A percentile compares a stretch with the other conserved stretches of the same genome.
Evolutionary conservation across 2,888 invertebrate species (phyloP).

Genomic region (Helleia helle): DNA sequence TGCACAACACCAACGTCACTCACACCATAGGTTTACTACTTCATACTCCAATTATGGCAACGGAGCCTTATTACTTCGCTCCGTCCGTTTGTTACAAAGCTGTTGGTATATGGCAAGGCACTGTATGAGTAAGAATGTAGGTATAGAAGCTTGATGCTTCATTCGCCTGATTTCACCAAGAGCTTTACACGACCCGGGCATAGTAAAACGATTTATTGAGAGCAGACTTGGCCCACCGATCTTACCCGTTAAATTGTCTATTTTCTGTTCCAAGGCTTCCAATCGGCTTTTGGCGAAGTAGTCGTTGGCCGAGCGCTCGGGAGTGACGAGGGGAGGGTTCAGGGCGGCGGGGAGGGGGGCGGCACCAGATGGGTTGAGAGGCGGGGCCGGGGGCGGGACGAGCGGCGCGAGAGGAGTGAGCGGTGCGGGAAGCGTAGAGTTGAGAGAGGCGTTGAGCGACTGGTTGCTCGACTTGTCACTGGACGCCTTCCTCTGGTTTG

Average conservation of each 20-base stretch:
- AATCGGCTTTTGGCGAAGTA: slow-evolving; percentile 27
- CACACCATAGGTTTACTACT: too few relatives aligned
- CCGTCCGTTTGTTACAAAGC: too few relatives aligned
- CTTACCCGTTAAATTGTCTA: slow-evolving; percentile 51
- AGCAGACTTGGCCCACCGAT: not conserved
- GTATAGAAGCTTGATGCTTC: too few relatives aligned
- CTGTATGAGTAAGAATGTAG: too few relatives aligned
- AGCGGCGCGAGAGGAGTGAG: slow-evolving; percentile 16
- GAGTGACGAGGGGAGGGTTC: not conserved
- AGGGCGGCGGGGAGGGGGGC: slow-evolving; percentile 13
- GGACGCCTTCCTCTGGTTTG: slow-evolving; percentile 55
- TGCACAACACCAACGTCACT: slow-evolving; percentile 28
- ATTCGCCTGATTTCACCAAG: too few relatives aligned
- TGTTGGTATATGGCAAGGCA: too few relatives aligned
- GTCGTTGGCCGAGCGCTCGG: not conserved
- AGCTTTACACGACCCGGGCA: too few relatives aligned
- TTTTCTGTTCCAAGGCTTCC: slow-evolving; percentile 43
- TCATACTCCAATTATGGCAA: too few relatives aligned
- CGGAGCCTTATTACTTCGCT: too few relatives aligned
- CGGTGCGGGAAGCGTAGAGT: slow-evolving; percentile 17
- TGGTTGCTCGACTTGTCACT: slow-evolving; percentile 48
- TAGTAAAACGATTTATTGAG: too few relatives aligned
- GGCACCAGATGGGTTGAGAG: too few relatives aligned
- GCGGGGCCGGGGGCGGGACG: not conserved
- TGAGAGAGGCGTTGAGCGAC: slow-evolving; percentile 30